A percentile compares a stretch with the other conserved stretches of the same genome.
These are phyloP conservation scores for Eubasilissa regina DNA, from an alignment of 1,140 invertebrate species.

Conservation along the genomic window DNA sequence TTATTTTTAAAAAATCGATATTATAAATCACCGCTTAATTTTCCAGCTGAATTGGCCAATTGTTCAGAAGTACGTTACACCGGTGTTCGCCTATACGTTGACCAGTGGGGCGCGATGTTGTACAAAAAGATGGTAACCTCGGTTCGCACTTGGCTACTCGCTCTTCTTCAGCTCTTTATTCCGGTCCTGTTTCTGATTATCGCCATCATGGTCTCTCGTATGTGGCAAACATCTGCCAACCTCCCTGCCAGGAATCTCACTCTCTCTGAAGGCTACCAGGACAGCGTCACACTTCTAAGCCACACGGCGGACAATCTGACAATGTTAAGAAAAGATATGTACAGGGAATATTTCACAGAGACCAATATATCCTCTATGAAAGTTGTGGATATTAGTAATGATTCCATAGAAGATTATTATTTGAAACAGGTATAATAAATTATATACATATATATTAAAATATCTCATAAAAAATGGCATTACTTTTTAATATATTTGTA, in stretches of 20 bases:
- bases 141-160: slow-evolving; percentile 72
- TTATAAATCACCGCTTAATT: neutral
- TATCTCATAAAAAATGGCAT: no score
- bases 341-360: slow-evolving; percentile 66
- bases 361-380: slow-evolving; percentile 62
- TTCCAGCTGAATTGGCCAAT: slow-evolving; percentile 40
- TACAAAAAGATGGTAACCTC: slow-evolving; percentile 75
- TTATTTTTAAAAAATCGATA: neutral
- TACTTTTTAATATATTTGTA: neutral
- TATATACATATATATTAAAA: no score
- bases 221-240: slow-evolving; percentile 67
- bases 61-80: slow-evolving; percentile 63
- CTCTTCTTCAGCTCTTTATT: slow-evolving; percentile 74
- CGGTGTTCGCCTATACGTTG: slow-evolving; percentile 68
- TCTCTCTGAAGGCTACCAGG: slow-evolving; percentile 65
- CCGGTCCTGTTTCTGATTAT: slow-evolving; percentile 76
- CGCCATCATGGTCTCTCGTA: slow-evolving; percentile 72
- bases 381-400: slow-evolving; percentile 64
- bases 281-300: slow-evolving; percentile 64
- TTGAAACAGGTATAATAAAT: slow-evolving; percentile 65
- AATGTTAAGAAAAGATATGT: slow-evolving; percentile 60
- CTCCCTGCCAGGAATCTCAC: slow-evolving; percentile 68
- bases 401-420: slow-evolving; percentile 66
- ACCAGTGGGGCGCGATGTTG: slow-evolving; percentile 78
- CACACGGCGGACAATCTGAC: slow-evolving; percentile 31